A percentile compares a stretch with the other conserved stretches of the same genome.
phyloP scores from a whole-genome alignment of 2,888 invertebrate genomes.

The Idaea biselata region DNA sequence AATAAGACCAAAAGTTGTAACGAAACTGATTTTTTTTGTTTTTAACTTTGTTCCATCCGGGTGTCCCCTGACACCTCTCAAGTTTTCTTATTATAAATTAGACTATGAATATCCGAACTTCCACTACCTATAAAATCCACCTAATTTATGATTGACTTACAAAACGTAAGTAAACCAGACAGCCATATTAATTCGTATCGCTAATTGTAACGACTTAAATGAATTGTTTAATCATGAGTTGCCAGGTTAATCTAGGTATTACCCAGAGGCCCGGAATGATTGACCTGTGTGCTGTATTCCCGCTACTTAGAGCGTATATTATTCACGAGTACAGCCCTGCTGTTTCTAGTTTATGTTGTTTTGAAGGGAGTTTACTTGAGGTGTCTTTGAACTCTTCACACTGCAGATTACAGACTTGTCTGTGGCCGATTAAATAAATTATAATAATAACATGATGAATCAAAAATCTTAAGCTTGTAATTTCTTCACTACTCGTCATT shows the following conservation, averaged over 20 bases:
- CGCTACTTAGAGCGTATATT: constrained; percentile 19
- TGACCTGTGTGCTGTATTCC: constrained; percentile 9
- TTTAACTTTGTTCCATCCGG: too few species aligned
- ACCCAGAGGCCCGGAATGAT: constrained; percentile 11
- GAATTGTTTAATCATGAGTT: constrained; percentile 9
- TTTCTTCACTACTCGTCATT: too few species aligned
- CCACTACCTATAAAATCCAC: too few species aligned
- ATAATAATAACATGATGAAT: background rate
- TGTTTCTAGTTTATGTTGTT: constrained; percentile 11
- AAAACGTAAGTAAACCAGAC: constrained; percentile 14
- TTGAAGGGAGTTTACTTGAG: constrained; percentile 7
- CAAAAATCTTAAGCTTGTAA: too few species aligned
- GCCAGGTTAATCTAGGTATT: constrained; percentile 7
- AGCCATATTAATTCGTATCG: constrained; percentile 4
- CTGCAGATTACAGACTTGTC: background rate
- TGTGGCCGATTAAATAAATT: background rate
- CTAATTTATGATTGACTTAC: constrained; percentile 5
- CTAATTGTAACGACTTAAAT: constrained; percentile 8
- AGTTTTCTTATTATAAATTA: too few species aligned
- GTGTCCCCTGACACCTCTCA: too few species aligned
- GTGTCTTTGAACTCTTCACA: background rate
- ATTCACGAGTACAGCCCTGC: constrained; percentile 19
- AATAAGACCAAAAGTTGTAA: too few species aligned
- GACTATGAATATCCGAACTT: too few species aligned
- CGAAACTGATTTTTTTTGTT: too few species aligned